A percentile compares a stretch with the other conserved stretches of the same genome.
These are phyloP conservation scores for Stenotaenia linearis DNA, from an alignment of 2,888 invertebrate genomes.

Conservation along the genomic window DNA sequence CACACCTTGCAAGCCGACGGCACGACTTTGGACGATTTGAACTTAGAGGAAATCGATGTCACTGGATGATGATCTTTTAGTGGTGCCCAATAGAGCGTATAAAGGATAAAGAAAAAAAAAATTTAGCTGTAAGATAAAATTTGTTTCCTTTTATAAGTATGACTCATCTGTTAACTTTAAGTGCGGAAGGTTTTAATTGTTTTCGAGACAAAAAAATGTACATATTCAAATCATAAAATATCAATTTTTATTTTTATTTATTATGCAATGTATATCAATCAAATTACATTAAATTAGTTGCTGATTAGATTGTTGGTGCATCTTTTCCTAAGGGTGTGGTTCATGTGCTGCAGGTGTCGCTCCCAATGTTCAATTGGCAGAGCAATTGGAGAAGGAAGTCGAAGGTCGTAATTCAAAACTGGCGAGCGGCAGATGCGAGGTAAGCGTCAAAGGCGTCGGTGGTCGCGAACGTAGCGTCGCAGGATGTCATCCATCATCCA, in stretches of 20 bases:
- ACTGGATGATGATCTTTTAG: conserved; percentile 14
- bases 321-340: neutral
- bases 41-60: conserved; percentile 30
- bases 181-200: neutral
- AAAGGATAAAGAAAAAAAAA: neutral
- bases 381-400: neutral
- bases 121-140: neutral
- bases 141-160: neutral
- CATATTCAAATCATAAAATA: neutral
- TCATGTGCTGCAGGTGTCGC: neutral
- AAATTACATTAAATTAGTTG: neutral
- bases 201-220: neutral
- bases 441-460: neutral
- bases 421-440: neutral
- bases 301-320: neutral
- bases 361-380: neutral
- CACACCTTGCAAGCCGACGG: conserved; percentile 65
- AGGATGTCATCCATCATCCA: neutral
- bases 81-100: neutral
- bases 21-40: conserved; percentile 17
- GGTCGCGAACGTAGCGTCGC: too few species aligned
- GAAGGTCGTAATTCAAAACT: neutral
- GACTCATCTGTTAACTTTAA: neutral
- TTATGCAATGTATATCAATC: neutral
- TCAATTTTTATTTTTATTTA: neutral